phyloP scores from a whole-genome alignment of 2,113 vertebrate genomes.

The Raja brachyura region DNA sequence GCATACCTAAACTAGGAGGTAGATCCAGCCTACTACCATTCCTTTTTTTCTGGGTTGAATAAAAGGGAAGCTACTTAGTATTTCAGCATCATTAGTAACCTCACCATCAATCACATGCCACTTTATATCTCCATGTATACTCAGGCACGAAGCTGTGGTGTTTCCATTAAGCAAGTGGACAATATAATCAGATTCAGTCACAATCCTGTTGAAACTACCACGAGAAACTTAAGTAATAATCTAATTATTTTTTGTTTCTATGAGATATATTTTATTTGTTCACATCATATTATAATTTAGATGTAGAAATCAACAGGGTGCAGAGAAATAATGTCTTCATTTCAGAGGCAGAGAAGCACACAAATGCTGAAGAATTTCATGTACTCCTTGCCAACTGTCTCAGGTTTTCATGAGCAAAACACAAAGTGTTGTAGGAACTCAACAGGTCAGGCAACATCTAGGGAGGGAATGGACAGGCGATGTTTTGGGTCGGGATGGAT shows the following conservation, averaged over 20 bases:
- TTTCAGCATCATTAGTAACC: neutral
- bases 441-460: too few relatives aligned
- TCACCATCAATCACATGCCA: neutral
- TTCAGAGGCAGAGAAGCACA: neutral
- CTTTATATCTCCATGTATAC: neutral
- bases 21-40: neutral
- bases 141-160: neutral
- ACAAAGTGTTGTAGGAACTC: too few relatives aligned
- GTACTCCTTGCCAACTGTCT: neutral
- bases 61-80: neutral
- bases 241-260: neutral
- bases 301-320: neutral
- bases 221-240: neutral
- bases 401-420: neutral
- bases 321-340: neutral
- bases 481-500: too few relatives aligned
- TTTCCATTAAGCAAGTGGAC: neutral
- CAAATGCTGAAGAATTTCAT: neutral
- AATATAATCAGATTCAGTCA: neutral
- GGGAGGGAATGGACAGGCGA: too few relatives aligned
- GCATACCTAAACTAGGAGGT: neutral
- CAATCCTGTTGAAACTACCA: neutral
- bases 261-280: neutral
- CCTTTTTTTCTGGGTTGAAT: neutral
- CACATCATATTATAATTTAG: neutral